These are phyloP conservation scores for Etheostoma spectabile DNA, from an alignment of 2,113 vertebrate species.

Conservation along the genomic window DNA sequence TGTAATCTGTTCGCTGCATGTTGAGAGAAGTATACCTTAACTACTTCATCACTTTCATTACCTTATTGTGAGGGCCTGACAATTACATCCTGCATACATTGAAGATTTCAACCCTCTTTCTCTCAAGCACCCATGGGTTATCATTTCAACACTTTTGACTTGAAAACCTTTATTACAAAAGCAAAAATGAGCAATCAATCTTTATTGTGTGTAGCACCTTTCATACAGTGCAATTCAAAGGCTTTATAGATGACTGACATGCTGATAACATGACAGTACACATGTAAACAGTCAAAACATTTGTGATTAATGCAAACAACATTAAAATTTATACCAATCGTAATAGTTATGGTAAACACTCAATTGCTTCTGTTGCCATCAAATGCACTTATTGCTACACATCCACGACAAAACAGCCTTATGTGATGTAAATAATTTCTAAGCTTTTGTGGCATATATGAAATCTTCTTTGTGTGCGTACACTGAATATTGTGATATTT, in stretches of 20 bases:
- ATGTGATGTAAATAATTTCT: background rate
- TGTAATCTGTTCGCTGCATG: background rate
- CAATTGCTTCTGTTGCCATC: background rate
- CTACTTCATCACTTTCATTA: background rate
- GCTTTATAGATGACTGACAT: too few relatives aligned
- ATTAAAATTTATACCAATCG: too few relatives aligned
- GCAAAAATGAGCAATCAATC: background rate
- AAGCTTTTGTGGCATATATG: background rate
- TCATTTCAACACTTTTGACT: background rate
- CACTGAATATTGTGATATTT: background rate
- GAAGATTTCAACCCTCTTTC: background rate
- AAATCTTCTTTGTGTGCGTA: background rate
- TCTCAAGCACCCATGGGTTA: background rate
- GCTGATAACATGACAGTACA: too few relatives aligned
- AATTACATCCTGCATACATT: background rate
- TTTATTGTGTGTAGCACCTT: background rate
- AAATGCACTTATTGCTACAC: background rate
- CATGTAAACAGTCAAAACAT: too few relatives aligned
- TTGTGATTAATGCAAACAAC: too few relatives aligned
- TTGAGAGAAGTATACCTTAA: background rate
- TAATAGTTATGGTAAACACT: too few relatives aligned
- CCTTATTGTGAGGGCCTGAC: background rate
- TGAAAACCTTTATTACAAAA: background rate
- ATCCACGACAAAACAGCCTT: background rate
- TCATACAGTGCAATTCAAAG: too few relatives aligned